Base-by-base conservation (phyloP, 2,888 invertebrate species). In the Phania funesta region DNA sequence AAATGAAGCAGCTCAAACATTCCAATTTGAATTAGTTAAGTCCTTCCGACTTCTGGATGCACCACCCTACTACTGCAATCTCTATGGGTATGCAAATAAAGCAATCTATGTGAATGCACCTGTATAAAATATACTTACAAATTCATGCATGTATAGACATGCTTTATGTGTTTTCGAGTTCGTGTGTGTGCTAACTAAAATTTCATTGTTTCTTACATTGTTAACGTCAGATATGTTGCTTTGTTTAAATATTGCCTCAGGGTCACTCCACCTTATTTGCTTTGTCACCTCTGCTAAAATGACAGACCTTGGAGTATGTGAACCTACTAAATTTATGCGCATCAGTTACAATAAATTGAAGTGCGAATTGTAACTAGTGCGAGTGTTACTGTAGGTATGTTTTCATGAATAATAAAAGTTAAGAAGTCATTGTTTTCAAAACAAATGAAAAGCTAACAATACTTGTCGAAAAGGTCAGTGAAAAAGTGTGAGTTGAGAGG, bases 211-310 rank as follows among this genome's bases (percentile, higher is more conserved):
- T 58, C 67, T 60, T 68, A 32, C 20, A 67, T 60, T 70, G 56
- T 68, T 50, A 46, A 18, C 58, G 32, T 52, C 60, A 70, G 60
- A 44, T 50, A 29, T 52, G 68, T 58, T 50, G 68, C 58, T 78
- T 82, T 82, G 77, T 82, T 74, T 60, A 74, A 74, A 77, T 56
- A 78, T 71, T 79, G 83, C 84, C 77, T 77, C 74, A 70, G 77
- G 84, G 80, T 71, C 73, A 80, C 78, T 83, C 78, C 58, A 71
- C 70, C 75, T 75, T 83, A 80, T 84, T 84, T 84, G 82, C 77
- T 80, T 83, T 83, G 80, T 84, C 84, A 83, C 84, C 83, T 78
- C 35, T 70, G 54, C 74, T 32, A 82, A 70, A 77, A 82, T 78
- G 77, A 54, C 62, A 78, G 77, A 70, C 82, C 82, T 78, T 82